Evolutionary conservation across 2,113 vertebrate genomes (phyloP).

Genomic region (Urocynchramus pylzowi): DNA sequence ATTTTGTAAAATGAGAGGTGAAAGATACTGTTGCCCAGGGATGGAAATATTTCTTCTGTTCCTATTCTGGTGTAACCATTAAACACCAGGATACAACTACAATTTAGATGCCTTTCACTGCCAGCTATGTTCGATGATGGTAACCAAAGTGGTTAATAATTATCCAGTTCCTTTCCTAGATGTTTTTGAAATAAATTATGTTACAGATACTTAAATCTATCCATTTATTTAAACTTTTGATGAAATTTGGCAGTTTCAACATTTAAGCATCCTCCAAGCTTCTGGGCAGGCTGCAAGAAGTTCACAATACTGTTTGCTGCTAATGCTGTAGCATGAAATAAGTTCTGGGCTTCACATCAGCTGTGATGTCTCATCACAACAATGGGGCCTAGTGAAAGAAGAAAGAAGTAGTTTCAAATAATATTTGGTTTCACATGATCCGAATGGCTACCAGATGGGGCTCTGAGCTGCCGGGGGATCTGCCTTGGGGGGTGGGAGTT

Average conservation of each 20-base stretch:
- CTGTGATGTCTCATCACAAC: background rate
- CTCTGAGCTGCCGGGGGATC: background rate
- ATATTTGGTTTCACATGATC: background rate
- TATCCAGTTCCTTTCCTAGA: background rate
- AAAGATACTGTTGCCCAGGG: background rate
- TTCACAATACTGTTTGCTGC: background rate
- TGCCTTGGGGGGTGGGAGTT: background rate
- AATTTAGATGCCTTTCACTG: background rate
- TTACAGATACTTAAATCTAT: background rate
- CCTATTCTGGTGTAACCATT: background rate
- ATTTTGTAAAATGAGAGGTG: background rate
- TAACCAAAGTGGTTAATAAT: background rate
- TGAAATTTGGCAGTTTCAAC: background rate
- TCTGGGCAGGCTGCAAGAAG: background rate
- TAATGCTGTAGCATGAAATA: background rate
- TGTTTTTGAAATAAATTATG: background rate
- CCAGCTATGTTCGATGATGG: background rate
- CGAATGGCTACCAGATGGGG: conserved; percentile 21
- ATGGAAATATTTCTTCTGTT: background rate
- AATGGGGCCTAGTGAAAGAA: background rate
- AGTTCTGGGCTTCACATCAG: background rate
- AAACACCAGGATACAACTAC: background rate
- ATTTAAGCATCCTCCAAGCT: background rate
- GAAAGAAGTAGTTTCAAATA: background rate
- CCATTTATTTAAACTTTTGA: background rate